Conservation (phyloP, 2,113 vertebrate species). For the Tragelaphus buxtoni region DNA sequence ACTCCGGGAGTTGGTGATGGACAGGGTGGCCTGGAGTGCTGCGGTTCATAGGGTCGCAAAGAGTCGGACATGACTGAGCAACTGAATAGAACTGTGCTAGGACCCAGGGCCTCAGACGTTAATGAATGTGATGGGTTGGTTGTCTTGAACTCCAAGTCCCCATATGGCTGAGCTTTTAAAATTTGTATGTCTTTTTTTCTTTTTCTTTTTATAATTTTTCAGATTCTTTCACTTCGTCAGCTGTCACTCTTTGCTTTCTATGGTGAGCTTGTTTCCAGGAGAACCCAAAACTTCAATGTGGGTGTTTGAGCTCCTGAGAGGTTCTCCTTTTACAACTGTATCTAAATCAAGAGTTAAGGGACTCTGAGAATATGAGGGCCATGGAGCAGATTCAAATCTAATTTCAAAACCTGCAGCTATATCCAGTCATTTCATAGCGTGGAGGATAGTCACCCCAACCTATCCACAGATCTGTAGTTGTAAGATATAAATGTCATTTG, state of each 20-base stretch:
- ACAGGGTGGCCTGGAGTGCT: not conserved
- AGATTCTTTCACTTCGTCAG: not conserved
- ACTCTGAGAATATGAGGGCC: not conserved
- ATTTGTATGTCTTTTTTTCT: not conserved
- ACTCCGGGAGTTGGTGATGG: not conserved
- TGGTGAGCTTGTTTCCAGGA: not conserved
- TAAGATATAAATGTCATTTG: not conserved
- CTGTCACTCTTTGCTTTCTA: not conserved
- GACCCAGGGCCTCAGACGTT: too few species aligned
- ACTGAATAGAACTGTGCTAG: not conserved
- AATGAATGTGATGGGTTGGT: not conserved
- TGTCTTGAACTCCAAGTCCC: not conserved
- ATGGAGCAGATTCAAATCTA: not conserved
- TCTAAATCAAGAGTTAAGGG: not conserved
- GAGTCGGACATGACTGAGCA: too few species aligned
- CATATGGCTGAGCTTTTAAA: not conserved
- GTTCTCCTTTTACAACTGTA: not conserved
- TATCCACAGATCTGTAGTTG: not conserved
- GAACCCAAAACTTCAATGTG: not conserved
- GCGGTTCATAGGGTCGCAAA: too few species aligned
- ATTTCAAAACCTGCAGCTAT: not conserved
- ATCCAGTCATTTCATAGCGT: not conserved
- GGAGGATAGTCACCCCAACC: not conserved
- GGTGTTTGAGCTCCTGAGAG: not conserved
- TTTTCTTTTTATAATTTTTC: not conserved